Conservation (phyloP, 2,888 invertebrate species). For the Osedax fenrisi region DNA sequence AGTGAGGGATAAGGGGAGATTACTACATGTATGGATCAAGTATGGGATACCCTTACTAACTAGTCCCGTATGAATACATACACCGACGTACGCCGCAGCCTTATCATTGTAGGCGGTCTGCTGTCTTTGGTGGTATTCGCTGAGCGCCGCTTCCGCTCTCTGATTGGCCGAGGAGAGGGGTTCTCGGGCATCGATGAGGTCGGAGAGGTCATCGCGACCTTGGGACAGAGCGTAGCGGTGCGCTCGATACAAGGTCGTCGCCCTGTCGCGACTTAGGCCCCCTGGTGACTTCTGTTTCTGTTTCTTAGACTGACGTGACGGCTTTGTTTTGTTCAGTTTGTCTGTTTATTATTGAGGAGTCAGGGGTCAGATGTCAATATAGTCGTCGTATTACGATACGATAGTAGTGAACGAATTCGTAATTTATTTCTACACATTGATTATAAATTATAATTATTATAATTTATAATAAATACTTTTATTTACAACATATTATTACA, state of each 20-base stretch:
- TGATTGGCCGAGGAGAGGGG: not conserved
- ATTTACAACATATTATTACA: no score
- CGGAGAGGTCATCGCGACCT: not conserved
- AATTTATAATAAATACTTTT: no score
- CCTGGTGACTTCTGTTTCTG: no score
- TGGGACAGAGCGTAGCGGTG: not conserved
- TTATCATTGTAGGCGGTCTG: conserved; percentile 34
- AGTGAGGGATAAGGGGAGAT: not conserved
- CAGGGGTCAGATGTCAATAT: no score
- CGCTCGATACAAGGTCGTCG: not conserved
- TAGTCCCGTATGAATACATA: conserved; percentile 38
- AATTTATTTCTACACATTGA: no score
- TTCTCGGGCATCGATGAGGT: not conserved
- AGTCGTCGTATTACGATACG: no score
- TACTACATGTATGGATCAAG: no score
- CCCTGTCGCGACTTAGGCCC: not conserved
- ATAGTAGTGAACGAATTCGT: no score
- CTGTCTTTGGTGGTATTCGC: not conserved
- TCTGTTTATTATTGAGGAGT: no score
- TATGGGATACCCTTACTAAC: conserved; percentile 36
- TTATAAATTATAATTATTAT: no score
- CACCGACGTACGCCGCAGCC: conserved; percentile 38
- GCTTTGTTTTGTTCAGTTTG: no score
- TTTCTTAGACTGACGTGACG: no score
- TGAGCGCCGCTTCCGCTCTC: conserved; percentile 3